Conservation (phyloP, 2,113 vertebrate species). For the Barbus barbus region DNA sequence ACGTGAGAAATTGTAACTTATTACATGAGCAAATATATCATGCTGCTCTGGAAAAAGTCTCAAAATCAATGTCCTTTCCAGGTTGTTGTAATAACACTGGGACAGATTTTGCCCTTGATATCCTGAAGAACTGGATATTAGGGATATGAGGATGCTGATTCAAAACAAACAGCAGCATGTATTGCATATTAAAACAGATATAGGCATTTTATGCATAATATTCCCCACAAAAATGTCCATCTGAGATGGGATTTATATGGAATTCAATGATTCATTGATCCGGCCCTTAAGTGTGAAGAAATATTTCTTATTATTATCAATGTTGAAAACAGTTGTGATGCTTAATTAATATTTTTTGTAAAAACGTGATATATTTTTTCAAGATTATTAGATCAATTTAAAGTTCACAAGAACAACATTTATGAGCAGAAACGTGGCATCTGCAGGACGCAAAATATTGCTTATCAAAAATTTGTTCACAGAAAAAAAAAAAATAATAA, state of each 20-base stretch:
- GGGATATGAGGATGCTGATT: not conserved
- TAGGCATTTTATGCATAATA: not conserved
- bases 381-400: too few species aligned
- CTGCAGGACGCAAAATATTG: not conserved
- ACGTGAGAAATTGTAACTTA: too few species aligned
- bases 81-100: not conserved
- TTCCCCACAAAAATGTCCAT: not conserved
- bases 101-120: not conserved
- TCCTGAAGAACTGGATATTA: not conserved
- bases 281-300: too few species aligned
- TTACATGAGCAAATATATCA: not conserved
- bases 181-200: not conserved
- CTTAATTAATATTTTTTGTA: too few species aligned
- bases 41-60: not conserved
- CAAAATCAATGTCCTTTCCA: not conserved
- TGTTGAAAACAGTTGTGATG: too few species aligned
- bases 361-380: too few species aligned
- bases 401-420: too few species aligned
- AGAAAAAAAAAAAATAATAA: too few species aligned
- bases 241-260: not conserved
- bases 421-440: not conserved
- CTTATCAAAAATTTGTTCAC: not conserved
- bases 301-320: too few species aligned
- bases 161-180: not conserved
- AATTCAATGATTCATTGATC: not conserved